Conservation (phyloP, 2,797 vertebrate genomes). For the Thunnus albacares region DNA sequence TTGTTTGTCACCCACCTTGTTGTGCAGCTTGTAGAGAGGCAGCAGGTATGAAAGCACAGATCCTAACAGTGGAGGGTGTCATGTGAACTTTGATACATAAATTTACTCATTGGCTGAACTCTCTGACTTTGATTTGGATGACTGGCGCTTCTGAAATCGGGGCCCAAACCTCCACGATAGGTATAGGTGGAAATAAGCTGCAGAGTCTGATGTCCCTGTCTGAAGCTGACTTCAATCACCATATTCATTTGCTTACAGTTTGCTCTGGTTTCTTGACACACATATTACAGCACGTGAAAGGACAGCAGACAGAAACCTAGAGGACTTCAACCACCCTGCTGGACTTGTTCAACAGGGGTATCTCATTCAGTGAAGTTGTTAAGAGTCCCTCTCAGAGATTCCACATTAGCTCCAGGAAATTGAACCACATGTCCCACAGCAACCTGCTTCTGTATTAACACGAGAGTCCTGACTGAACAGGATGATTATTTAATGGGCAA, state of each 20-base stretch:
- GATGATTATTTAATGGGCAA: background rate
- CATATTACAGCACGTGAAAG: background rate
- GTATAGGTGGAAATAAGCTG: background rate
- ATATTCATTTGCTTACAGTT: background rate
- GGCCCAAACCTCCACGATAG: background rate
- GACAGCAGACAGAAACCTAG: background rate
- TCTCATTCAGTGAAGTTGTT: too few species aligned
- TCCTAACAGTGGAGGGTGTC: background rate
- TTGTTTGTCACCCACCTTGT: conserved; percentile 20
- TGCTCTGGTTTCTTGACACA: background rate
- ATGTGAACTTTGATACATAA: background rate
- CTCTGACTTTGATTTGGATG: conserved; percentile 11
- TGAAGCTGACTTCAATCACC: background rate
- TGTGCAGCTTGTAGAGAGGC: conserved; percentile 32
- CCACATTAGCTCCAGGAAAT: too few species aligned
- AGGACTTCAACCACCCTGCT: background rate
- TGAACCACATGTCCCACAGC: too few species aligned
- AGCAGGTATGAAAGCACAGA: conserved; percentile 41
- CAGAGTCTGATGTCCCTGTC: background rate
- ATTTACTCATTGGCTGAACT: conserved; percentile 14
- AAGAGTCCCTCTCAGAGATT: too few species aligned
- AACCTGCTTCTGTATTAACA: too few species aligned
- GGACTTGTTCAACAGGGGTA: too few species aligned
- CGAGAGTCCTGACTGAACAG: background rate
- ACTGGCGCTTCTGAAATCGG: background rate